Evolutionary conservation across 2,113 vertebrate genomes (phyloP), one percentile per base, ranked within the genome.

Genomic region (Alexandromys fortis): DNA sequence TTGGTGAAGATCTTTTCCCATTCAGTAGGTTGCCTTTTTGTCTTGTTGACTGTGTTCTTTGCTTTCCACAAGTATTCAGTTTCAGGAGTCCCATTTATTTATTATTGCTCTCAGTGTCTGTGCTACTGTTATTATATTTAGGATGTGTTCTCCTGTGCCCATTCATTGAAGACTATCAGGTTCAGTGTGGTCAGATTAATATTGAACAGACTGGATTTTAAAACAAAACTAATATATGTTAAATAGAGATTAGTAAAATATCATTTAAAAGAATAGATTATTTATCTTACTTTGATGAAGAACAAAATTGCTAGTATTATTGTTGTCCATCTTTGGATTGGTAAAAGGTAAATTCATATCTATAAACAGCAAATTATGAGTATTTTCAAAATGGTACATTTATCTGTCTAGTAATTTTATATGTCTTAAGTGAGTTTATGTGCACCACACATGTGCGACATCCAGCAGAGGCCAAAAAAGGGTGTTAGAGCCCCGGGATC

Each of bases 401-500:
- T 47, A 33, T 86, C 47, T 45, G 30, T 16, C 26, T 67, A 21
- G 5, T 47, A 47, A 67, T 33, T 68, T 47, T 45, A 35, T 7
- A 47, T 21, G 28, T 45, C 0, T 16, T 21, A 30, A 4, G 33
- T 45, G 16, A 33, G 42, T 47, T 33, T 47, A 45, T 67, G 8
- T 47, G 10, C 1, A 47, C 17, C 5, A 35, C 42, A 17, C 3
- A 11, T 68, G 42, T 35, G 7, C 63, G 68, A 19, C 8, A 68
- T 13, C 17, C 17, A 47, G 19, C 10, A 35, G 0, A 67, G 17
- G 16, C 9, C 16, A 68, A 28, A 47, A 86, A 47, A 7, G 5
- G 3, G 42, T 21, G 1, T 68, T 33, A 13, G 42, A 35, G 8
- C 4, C 16, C 26, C 8, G 0, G 8, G 28, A 45, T 45, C 1